These are phyloP conservation scores for Fragum sueziense DNA, from an alignment of 2,888 invertebrate species.

Conservation along the genomic window DNA sequence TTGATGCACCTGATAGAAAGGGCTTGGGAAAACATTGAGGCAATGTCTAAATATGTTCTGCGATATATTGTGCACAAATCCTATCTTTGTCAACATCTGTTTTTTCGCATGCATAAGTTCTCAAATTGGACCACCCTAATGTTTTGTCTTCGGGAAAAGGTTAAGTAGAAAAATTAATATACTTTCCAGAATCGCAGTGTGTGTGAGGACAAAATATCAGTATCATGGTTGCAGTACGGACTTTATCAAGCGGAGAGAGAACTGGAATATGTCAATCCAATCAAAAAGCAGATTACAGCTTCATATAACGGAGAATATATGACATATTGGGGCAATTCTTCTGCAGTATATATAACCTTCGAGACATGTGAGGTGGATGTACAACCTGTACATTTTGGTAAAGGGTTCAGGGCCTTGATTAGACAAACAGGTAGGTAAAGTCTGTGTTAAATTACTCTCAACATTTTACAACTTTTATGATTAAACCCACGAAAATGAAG, in stretches of 20 bases:
- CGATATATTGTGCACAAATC: no score
- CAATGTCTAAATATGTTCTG: no score
- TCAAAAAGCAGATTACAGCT: not conserved
- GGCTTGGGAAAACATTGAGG: no score
- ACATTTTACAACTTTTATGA: no score
- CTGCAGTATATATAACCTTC: not conserved
- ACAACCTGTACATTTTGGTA: not conserved
- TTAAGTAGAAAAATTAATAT: no score
- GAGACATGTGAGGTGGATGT: not conserved
- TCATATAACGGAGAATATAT: not conserved
- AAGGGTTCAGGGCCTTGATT: constrained; percentile 1
- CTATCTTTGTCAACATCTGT: no score
- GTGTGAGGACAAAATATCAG: not conserved
- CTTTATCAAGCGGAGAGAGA: not conserved
- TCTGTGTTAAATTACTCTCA: not conserved
- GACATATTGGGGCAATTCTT: not conserved
- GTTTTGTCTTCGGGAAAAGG: no score
- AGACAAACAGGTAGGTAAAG: not conserved
- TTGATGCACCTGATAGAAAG: no score
- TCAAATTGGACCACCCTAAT: no score
- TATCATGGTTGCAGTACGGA: not conserved
- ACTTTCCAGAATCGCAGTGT: not conserved
- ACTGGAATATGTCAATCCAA: not conserved
- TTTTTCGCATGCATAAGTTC: no score
- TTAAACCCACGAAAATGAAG: no score